Evolutionary conservation across 2,797 vertebrate genomes (phyloP), one percentile per base, ranked within the genome.

Genomic region (Diplodus sargus): DNA sequence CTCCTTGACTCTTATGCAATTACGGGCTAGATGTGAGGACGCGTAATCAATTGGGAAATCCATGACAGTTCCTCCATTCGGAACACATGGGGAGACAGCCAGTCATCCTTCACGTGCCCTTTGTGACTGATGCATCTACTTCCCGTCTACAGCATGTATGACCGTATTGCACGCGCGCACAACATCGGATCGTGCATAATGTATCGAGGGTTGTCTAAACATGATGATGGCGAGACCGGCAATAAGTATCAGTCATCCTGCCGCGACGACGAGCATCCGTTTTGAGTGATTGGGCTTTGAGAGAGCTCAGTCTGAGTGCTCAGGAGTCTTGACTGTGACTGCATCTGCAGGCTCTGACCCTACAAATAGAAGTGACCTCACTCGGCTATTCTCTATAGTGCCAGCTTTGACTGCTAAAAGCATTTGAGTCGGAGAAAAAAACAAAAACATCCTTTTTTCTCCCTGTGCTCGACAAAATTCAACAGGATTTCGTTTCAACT

Each of bases 31-130:
- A 92, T 76, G 87, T 67, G 77, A 80, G 70, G 83, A 92, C 20
- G 62, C 61, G 78, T 90, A 92, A 93, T 94, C 93, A 94, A 91
- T 92, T 92, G 88, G 85, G 87, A 87, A 89, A 91, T 91, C 89
- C 81, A 85, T 92, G 92, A 92, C 92, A 91, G 89, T 79, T 88
- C 45, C 67, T 83, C 80, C 83, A 87, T 90, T 91, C 74, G 79
- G 74, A 91, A 89, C 89, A 91, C 84, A 85, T 57, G 70, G 76
- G 73, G 53, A 88, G 90, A 90, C 91, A 89, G 82, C 83, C 79
- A 86, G 76, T 89, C 93, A 93, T 94, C 90, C 90, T 81, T 93
- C 90, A 94, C 76, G 18, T 78, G 83, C 84, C 90, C 90, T 85
- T 87, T 89, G 76, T 91, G 91, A 94, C 83, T 89, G 91, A 94